Evolutionary conservation across 1,140 invertebrate genomes (phyloP).

Genomic region (Apis dorsata): DNA sequence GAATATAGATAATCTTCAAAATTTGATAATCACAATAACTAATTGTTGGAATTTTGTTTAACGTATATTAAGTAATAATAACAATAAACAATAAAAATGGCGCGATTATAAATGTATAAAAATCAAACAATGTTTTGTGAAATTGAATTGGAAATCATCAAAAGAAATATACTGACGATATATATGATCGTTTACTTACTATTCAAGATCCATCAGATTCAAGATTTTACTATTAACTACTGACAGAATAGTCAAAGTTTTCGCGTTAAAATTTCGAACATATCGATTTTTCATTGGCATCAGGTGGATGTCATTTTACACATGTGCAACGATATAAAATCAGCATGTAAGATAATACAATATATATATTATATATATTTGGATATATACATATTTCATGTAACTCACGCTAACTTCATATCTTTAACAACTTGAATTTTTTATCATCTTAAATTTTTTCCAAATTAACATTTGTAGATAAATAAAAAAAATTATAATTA

Average conservation of each 20-base stretch:
- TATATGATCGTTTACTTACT: constrained; percentile 21
- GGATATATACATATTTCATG: neutral
- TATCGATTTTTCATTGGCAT: constrained; percentile 61
- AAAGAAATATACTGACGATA: neutral
- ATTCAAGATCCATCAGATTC: neutral
- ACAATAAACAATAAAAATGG: constrained; percentile 7
- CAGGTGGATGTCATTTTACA: constrained; percentile 39
- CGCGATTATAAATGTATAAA: neutral
- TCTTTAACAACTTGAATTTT: neutral
- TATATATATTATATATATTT: too few species aligned
- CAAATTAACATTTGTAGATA: neutral
- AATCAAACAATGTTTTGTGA: too few species aligned
- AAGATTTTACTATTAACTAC: constrained; percentile 39
- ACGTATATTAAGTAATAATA: neutral
- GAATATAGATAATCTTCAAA: neutral
- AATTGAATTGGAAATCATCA: neutral
- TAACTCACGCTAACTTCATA: neutral
- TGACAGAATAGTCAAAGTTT: constrained; percentile 34
- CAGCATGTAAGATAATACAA: constrained; percentile 12
- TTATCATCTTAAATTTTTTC: neutral
- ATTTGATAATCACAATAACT: neutral
- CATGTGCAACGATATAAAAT: constrained; percentile 17
- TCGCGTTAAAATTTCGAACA: constrained; percentile 56
- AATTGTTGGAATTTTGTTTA: neutral
- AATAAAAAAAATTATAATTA: neutral